Evolutionary conservation across 2,888 invertebrate genomes (phyloP), one percentile per base, ranked within the genome.

Genomic region (Salpingus planirostris): DNA sequence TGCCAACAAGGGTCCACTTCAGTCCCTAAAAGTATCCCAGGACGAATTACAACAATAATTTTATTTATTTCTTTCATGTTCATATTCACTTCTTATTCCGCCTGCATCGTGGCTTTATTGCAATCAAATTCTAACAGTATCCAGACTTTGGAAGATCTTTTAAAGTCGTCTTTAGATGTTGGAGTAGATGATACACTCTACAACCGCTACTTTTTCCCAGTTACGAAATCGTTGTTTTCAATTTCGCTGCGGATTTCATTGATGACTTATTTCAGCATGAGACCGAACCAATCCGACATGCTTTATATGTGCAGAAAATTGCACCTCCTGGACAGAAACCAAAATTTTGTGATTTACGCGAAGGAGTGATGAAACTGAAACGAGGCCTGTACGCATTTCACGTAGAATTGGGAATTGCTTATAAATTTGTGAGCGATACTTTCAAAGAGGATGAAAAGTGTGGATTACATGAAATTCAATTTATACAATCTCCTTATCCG

Each of bases 371-470:
- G 40, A 68, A 60, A 47, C 65, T 81, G 47, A 66, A 71, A 46
- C 65, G 71, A 61, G 80, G 78, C 3, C 54, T 80, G 3, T 81
- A 79, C 52, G 80, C 80, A 3, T 80, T 82, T 48, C 79, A 83
- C 54, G 77, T 78, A 67, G 82, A 82, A 60, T 69, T 72, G 2
- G 78, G 80, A 1, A 71, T 77, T 1, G 78, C 78, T 0, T 83
- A 82, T 54, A 77, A 80, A 55, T 64, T 18, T 18, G 18, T 18
- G 18, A 73, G 74, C 14, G 74, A 77, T 55, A 76, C 72, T 30
- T 81, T 75, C 48, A 80, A 80, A 52, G 81, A 82, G 54, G 72
- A 74, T 8, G 77, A 82, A 57, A 83, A 82, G 53, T 83, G 83
- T 53, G 78, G 76, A 1, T 57, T 83, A 4, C 70, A 74, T 30